Evolutionary conservation across 1,140 invertebrate genomes (phyloP).

Genomic region (Lerema accius): DNA sequence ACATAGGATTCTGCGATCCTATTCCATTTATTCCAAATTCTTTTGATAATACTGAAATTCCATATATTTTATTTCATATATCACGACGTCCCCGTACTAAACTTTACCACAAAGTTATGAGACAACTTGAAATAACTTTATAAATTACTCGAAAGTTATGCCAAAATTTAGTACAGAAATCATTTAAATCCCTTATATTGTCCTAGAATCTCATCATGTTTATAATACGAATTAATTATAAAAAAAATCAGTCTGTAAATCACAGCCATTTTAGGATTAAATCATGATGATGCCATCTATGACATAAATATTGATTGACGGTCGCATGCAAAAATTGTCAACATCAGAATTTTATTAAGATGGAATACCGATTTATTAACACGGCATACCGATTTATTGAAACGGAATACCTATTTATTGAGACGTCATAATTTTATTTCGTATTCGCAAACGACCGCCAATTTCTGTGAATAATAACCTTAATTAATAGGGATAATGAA

Average conservation of each 20-base stretch:
- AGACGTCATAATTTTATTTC: neutral
- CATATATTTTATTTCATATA: slow-evolving; percentile 39
- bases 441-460: slow-evolving; percentile 6
- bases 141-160: slow-evolving; percentile 8
- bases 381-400: too few relatives aligned
- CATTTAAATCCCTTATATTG: slow-evolving; percentile 22
- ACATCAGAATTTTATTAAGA: slow-evolving; percentile 1
- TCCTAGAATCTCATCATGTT: slow-evolving; percentile 46
- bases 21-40: slow-evolving; percentile 36
- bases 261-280: slow-evolving; percentile 26
- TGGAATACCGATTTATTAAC: too few relatives aligned
- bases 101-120: slow-evolving; percentile 24
- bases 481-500: too few relatives aligned
- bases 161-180: slow-evolving; percentile 27
- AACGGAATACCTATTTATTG: neutral
- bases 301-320: slow-evolving; percentile 14
- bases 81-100: slow-evolving; percentile 39
- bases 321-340: slow-evolving; percentile 16
- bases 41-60: slow-evolving; percentile 35
- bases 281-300: slow-evolving; percentile 41
- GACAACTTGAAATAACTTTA: neutral
- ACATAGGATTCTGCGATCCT: slow-evolving; percentile 59
- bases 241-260: slow-evolving; percentile 34
- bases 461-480: slow-evolving; percentile 24
- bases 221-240: slow-evolving; percentile 7